These are phyloP conservation scores for Nesometra sesokonis DNA, from an alignment of 35 echinoderm and acorn worm species.

Conservation along the genomic window DNA sequence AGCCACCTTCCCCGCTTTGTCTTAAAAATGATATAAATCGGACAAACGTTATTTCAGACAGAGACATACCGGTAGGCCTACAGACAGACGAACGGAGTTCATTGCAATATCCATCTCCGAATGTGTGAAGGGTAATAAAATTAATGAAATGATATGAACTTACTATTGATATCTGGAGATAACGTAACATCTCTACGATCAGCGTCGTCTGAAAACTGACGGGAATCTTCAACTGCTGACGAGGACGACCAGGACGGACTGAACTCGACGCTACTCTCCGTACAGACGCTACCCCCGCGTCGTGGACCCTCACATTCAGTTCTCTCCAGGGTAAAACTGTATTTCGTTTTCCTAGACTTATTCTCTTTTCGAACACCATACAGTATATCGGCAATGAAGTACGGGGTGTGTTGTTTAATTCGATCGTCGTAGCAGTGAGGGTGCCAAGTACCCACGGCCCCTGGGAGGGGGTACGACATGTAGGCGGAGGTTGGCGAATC, in stretches of 20 bases:
- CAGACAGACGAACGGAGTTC: too few relatives aligned
- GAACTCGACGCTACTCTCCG: background rate
- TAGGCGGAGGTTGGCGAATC: background rate
- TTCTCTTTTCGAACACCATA: background rate
- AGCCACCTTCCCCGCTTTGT: too few relatives aligned
- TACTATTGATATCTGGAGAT: background rate
- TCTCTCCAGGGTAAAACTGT: background rate
- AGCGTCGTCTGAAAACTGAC: background rate
- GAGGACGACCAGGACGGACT: background rate
- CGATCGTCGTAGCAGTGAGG: background rate
- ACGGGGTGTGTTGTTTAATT: background rate
- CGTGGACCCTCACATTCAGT: background rate
- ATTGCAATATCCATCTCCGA: too few relatives aligned
- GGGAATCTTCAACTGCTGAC: background rate
- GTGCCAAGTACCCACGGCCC: slow-evolving; percentile 8
- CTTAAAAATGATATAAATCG: too few relatives aligned
- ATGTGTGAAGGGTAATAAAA: too few relatives aligned
- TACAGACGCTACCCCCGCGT: background rate
- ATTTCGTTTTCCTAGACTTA: background rate
- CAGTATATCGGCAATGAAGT: slow-evolving; percentile 1
- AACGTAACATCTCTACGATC: background rate
- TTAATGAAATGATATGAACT: background rate
- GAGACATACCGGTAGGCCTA: too few relatives aligned
- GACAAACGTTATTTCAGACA: too few relatives aligned
- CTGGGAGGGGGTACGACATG: background rate